Conservation (phyloP, 2,113 vertebrate species). For the Plotosus lineatus region DNA sequence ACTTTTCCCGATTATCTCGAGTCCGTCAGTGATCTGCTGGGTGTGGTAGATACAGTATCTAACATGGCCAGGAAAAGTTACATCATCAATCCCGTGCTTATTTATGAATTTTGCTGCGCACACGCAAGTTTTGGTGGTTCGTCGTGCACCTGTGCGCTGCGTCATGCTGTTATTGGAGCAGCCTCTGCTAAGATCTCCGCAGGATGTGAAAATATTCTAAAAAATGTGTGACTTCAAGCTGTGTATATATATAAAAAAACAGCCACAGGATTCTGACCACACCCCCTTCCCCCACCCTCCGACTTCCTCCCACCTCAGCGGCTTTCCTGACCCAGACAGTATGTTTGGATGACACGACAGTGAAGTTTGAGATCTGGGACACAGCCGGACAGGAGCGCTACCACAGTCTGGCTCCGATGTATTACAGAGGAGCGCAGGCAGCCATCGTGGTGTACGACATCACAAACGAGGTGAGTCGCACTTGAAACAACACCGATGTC, state of each 20-base stretch:
- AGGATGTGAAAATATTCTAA: too few species aligned
- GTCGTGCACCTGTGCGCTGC: too few species aligned
- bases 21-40: too few species aligned
- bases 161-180: too few species aligned
- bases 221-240: background rate
- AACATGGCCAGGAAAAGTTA: too few species aligned
- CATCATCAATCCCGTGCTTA: too few species aligned
- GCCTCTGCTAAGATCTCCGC: too few species aligned
- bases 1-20: too few species aligned
- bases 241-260: background rate
- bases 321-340: conserved; percentile 99
- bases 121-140: too few species aligned
- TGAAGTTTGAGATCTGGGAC: conserved; percentile 99
- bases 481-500: background rate
- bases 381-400: conserved; percentile 98
- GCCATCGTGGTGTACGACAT: conserved; percentile 99
- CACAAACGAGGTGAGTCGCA: conserved; percentile 88
- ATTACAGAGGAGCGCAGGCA: conserved; percentile 98
- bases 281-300: conserved; percentile 46
- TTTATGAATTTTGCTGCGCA: too few species aligned
- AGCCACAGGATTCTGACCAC: background rate
- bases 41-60: too few species aligned
- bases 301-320: conserved; percentile 78
- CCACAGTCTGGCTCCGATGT: conserved; percentile 99
- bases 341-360: conserved; percentile 97